Percentiles rank a stretch among this genome's conserved stretches.
These are phyloP conservation scores for Thomomys bottae DNA, from an alignment of 2,113 vertebrate genomes.

Conservation along the genomic window DNA sequence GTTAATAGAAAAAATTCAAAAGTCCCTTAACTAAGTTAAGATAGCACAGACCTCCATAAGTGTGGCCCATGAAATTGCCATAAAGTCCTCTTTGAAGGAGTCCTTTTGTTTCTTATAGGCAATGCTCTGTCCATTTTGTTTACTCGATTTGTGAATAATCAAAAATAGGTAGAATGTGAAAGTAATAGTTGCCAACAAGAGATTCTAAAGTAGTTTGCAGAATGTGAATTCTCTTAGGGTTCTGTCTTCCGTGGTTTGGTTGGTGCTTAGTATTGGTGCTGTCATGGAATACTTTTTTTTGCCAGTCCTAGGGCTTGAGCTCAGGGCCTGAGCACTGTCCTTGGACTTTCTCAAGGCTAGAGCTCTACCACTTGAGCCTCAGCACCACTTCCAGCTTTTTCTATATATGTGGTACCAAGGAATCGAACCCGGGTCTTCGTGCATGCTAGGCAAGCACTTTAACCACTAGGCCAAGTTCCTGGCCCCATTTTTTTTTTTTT, in stretches of 20 bases:
- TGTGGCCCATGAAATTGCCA: background rate
- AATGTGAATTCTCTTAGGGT: background rate
- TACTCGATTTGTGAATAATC: background rate
- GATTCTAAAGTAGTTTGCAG: constrained; percentile 1
- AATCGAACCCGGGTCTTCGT: no score
- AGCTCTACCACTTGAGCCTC: no score
- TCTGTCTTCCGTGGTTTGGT: background rate
- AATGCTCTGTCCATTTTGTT: background rate
- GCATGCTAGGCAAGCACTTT: no score
- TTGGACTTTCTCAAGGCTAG: no score
- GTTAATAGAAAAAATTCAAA: constrained; percentile 10
- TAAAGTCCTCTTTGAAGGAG: background rate
- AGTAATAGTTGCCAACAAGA: background rate
- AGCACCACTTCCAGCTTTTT: no score
- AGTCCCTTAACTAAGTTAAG: background rate
- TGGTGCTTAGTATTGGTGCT: background rate
- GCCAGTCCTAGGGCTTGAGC: no score
- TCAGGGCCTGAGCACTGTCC: no score
- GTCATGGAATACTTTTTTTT: no score
- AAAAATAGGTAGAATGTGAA: background rate
- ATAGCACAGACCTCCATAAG: background rate
- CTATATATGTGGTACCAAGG: no score
- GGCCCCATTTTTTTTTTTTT: no score
- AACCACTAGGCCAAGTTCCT: no score
- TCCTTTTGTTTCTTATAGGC: background rate